These are phyloP conservation scores for Papilio helenus DNA, from an alignment of 1,140 invertebrate species.

Conservation along the genomic window DNA sequence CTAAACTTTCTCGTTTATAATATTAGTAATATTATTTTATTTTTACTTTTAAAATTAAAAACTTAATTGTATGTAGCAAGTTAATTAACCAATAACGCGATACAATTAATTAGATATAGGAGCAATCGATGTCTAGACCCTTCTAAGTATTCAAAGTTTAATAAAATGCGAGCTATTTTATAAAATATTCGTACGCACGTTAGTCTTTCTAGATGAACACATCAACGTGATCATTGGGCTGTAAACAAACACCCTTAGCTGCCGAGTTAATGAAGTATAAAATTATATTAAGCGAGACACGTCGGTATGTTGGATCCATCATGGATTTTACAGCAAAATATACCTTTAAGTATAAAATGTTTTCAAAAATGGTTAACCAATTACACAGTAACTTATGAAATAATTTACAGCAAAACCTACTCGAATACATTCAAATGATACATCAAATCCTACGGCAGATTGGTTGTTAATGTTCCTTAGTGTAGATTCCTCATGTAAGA, in stretches of 20 bases:
- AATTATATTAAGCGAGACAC: slow-evolving; percentile 16
- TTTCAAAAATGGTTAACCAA: not conserved
- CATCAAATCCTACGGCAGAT: too few relatives aligned
- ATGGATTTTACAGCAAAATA: slow-evolving; percentile 5
- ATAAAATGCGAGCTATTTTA: not conserved
- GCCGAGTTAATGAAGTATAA: slow-evolving; percentile 27
- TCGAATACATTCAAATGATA: not conserved
- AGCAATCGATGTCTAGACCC: not conserved
- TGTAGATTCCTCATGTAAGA: too few relatives aligned
- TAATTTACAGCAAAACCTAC: not conserved
- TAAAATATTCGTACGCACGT: not conserved
- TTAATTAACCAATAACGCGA: too few relatives aligned
- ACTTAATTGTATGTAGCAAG: too few relatives aligned
- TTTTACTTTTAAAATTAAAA: too few relatives aligned
- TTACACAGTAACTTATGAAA: not conserved
- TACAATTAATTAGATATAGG: too few relatives aligned
- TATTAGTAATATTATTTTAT: too few relatives aligned
- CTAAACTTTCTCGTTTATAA: too few relatives aligned
- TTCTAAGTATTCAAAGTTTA: not conserved
- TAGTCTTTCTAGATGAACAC: slow-evolving; percentile 14
- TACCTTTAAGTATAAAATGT: not conserved
- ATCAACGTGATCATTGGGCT: slow-evolving; percentile 17
- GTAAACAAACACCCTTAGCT: slow-evolving; percentile 22
- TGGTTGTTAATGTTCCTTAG: too few relatives aligned
- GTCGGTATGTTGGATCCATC: not conserved